phyloP scores from a whole-genome alignment of 2,888 invertebrate genomes.

The Metacarcinus magister region DNA sequence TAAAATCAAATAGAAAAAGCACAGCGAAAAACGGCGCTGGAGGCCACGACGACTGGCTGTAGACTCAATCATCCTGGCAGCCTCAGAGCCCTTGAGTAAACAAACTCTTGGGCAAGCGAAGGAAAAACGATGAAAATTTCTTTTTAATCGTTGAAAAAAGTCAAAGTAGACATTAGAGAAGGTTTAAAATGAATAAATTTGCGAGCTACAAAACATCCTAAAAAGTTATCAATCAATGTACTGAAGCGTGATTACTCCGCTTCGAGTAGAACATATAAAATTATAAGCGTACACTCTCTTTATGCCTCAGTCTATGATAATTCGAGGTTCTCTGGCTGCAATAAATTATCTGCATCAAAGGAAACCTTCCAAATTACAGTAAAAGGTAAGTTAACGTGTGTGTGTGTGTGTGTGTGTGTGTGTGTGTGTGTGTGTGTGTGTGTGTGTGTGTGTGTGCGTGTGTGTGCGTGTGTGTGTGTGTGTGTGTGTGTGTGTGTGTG shows the following conservation, averaged over 20 bases:
- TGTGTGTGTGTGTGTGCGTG: not conserved
- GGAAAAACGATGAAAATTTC: no score
- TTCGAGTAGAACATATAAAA: not conserved
- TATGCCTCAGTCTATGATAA: not conserved
- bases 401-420: constrained; percentile 38
- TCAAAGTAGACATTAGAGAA: no score
- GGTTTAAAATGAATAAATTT: not conserved
- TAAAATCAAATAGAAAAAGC: not conserved
- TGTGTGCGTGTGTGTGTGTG: no score
- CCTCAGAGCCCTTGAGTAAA: not conserved
- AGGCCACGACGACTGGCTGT: not conserved
- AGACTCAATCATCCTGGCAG: not conserved
- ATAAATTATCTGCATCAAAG: not conserved
- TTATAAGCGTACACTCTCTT: not conserved
- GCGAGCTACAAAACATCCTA: not conserved
- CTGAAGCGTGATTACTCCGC: not conserved
- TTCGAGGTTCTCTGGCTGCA: not conserved
- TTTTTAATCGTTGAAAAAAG: no score
- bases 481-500: not conserved
- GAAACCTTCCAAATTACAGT: not conserved
- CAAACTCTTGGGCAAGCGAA: not conserved
- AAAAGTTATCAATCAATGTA: not conserved
- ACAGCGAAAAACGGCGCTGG: not conserved
- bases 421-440: constrained; percentile 36
- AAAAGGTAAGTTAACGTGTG: not conserved